Evolutionary conservation across 2,113 vertebrate species (phyloP).

Genomic region (Pachypanchax playfairii): DNA sequence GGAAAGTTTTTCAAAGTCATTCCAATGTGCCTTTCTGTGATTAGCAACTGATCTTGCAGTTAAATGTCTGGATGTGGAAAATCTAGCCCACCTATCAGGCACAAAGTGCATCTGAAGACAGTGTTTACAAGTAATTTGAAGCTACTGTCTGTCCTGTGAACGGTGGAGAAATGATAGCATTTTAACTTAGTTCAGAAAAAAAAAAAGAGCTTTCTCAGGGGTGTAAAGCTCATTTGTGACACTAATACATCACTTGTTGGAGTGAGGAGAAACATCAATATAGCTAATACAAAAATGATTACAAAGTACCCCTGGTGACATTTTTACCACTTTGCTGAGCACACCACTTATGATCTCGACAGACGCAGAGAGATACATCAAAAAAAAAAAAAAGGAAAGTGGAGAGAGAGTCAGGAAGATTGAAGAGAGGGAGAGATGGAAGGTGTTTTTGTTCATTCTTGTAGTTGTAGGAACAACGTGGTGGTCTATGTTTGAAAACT

Average conservation of each 20-base stretch:
- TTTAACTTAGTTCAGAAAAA: slow-evolving; percentile 40
- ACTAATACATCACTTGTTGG: slow-evolving; percentile 73
- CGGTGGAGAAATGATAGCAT: slow-evolving; percentile 47
- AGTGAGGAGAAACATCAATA: slow-evolving; percentile 73
- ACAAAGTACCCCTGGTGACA: slow-evolving; percentile 67
- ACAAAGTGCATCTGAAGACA: slow-evolving; percentile 47
- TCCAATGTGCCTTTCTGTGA: slow-evolving; percentile 46
- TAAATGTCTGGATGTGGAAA: slow-evolving; percentile 41
- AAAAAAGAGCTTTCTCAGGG: slow-evolving; percentile 46
- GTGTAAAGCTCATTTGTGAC: slow-evolving; percentile 49
- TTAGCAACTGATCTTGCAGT: slow-evolving; percentile 46
- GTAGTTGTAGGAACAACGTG: slow-evolving; percentile 12
- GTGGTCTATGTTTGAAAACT: slow-evolving; percentile 40
- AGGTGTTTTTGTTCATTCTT: slow-evolving; percentile 32
- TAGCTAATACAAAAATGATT: slow-evolving; percentile 75
- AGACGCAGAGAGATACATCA: slow-evolving; percentile 24
- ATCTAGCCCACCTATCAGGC: slow-evolving; percentile 37
- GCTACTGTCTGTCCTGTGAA: slow-evolving; percentile 45
- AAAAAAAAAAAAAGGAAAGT: no score
- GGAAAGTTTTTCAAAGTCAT: slow-evolving; percentile 59
- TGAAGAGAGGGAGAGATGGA: slow-evolving; percentile 5
- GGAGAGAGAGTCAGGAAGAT: not conserved
- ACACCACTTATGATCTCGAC: slow-evolving; percentile 53
- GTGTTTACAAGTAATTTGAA: slow-evolving; percentile 66
- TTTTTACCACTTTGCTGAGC: slow-evolving; percentile 73